A percentile compares a stretch with the other conserved stretches of the same genome.
Conservation (phyloP, 2,888 invertebrate genomes). For the Lochmaea capreae region DNA sequence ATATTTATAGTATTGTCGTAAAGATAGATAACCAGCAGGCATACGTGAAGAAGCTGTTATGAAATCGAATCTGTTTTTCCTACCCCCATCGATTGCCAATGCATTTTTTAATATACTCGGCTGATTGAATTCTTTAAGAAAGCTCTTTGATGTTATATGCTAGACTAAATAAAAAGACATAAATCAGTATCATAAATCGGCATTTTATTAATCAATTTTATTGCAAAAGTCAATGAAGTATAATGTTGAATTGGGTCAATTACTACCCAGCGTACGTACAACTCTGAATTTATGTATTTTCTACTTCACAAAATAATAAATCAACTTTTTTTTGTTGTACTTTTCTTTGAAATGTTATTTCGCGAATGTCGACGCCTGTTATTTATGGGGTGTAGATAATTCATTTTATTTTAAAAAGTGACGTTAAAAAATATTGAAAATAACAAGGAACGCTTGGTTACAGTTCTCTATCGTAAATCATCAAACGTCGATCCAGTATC, state of each 20-base stretch:
- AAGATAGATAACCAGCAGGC: too few relatives aligned
- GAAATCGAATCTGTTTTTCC: too few relatives aligned
- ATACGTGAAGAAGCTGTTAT: too few relatives aligned
- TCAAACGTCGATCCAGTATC: conserved; percentile 7
- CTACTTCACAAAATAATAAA: conserved; percentile 45
- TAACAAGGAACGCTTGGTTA: conserved; percentile 44
- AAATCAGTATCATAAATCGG: conserved; percentile 15
- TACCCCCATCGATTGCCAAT: too few relatives aligned
- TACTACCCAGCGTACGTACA: conserved; percentile 36
- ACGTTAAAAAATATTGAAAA: conserved; percentile 44
- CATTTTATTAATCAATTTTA: conserved; percentile 30
- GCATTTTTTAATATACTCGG: background rate
- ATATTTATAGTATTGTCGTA: too few relatives aligned
- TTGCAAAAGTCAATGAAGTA: conserved; percentile 41
- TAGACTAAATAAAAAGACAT: conserved; percentile 15
- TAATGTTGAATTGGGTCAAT: conserved; percentile 42
- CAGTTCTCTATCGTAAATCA: conserved; percentile 42
- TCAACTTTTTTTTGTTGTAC: conserved; percentile 43
- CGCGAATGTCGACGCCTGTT: conserved; percentile 44
- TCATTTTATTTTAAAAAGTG: conserved; percentile 45
- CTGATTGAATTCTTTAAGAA: conserved; percentile 1
- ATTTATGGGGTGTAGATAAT: conserved; percentile 48
- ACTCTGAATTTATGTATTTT: conserved; percentile 45
- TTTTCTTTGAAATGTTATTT: conserved; percentile 47
- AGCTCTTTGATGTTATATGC: background rate